A percentile compares a stretch with the other conserved stretches of the same genome.
These are phyloP conservation scores for Thunnus albacares DNA, from an alignment of 2,797 vertebrate species.

Conservation along the genomic window DNA sequence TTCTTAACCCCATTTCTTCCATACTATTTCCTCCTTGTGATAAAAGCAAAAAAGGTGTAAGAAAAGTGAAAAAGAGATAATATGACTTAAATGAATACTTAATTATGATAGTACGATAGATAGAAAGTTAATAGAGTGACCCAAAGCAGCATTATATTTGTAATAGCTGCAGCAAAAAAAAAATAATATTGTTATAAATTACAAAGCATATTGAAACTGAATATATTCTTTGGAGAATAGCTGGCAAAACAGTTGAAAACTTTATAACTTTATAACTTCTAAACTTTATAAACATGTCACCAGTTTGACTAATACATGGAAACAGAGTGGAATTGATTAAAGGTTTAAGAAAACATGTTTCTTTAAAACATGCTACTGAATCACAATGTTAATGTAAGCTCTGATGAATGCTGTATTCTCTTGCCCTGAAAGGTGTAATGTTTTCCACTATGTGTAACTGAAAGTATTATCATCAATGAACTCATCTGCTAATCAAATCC, in stretches of 20 bases:
- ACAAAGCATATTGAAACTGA: background rate
- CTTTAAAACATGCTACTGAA: conserved; percentile 14
- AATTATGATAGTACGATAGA: too few species aligned
- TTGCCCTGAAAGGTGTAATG: background rate
- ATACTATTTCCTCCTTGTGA: background rate
- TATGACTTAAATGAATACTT: too few species aligned
- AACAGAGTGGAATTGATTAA: conserved; percentile 47
- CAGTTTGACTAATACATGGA: conserved; percentile 35
- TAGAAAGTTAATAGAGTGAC: too few species aligned
- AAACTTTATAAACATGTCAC: conserved; percentile 39
- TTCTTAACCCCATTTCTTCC: background rate
- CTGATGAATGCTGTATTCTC: conserved; percentile 11
- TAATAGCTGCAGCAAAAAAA: conserved; percentile 10
- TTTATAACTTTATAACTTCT: too few species aligned
- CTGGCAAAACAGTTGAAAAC: conserved; percentile 12
- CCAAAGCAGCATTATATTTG: background rate
- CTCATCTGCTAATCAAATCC: conserved; percentile 18
- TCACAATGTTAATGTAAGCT: conserved; percentile 8
- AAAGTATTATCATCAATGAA: conserved; percentile 29
- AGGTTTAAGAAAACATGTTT: conserved; percentile 18
- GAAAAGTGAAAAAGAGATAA: too few species aligned
- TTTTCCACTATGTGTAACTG: conserved; percentile 16
- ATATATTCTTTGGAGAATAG: conserved; percentile 4
- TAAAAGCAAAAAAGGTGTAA: background rate
- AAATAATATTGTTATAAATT: conserved; percentile 13